phyloP scores from a whole-genome alignment of 2,113 vertebrate species.

The Cettia cetti region DNA sequence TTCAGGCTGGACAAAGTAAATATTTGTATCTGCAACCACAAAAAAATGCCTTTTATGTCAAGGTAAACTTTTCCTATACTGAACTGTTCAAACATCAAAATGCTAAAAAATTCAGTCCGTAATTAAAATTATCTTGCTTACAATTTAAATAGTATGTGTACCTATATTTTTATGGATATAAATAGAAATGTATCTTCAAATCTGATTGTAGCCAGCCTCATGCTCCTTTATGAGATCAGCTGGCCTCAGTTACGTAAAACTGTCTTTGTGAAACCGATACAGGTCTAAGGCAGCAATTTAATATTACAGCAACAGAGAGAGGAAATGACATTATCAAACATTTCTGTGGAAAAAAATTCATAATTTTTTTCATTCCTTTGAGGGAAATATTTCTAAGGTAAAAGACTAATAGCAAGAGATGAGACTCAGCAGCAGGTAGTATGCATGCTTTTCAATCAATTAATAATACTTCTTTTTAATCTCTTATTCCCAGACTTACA shows the following conservation, averaged over 20 bases:
- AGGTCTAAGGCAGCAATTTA: neutral
- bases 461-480: neutral
- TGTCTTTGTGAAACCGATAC: neutral
- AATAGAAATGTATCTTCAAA: neutral
- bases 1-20: neutral
- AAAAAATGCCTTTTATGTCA: neutral
- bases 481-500: neutral
- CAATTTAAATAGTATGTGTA: neutral
- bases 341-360: neutral
- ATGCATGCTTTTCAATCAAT: neutral
- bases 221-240: neutral
- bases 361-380: neutral
- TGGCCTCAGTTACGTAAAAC: neutral
- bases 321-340: neutral
- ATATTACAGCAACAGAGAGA: neutral
- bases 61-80: neutral
- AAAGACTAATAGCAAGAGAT: conserved; percentile 20
- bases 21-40: neutral
- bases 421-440: neutral
- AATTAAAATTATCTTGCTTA: neutral
- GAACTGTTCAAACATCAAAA: neutral
- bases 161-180: neutral
- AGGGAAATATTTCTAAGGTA: neutral
- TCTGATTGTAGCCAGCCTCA: neutral
- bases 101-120: neutral